These are phyloP conservation scores for Panorpa germanica DNA, from an alignment of 2,888 invertebrate genomes.

Conservation along the genomic window DNA sequence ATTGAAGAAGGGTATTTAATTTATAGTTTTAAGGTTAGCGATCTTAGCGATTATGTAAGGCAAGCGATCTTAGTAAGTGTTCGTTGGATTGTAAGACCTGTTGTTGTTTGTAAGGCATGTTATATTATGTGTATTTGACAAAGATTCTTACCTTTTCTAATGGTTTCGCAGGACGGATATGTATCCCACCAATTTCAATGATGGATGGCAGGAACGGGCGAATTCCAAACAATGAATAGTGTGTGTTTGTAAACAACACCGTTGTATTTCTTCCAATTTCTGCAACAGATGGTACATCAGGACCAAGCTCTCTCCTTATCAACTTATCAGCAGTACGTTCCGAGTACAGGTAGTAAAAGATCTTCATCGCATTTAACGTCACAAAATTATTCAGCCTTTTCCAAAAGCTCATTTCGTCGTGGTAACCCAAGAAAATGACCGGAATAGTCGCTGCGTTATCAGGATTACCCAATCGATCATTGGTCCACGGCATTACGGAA, in stretches of 20 bases:
- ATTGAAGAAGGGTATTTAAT: no score
- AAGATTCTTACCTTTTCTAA: conserved; percentile 17
- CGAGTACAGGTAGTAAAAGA: conserved; percentile 18
- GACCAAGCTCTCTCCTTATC: no score
- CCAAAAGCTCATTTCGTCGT: conserved; percentile 24
- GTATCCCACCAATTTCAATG: conserved; percentile 33
- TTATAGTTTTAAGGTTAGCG: no score
- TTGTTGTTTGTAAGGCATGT: no score
- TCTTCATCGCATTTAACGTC: conserved; percentile 16
- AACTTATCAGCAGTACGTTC: no score
- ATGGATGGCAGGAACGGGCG: conserved; percentile 26
- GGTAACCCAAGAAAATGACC: conserved; percentile 27
- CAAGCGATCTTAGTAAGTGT: no score
- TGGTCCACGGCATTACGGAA: conserved; percentile 39
- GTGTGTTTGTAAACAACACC: conserved; percentile 29
- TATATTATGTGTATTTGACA: no score
- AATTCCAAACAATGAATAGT: conserved; percentile 29
- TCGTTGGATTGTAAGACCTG: no score
- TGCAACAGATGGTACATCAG: no score
- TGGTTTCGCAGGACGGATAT: conserved; percentile 22
- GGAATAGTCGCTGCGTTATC: conserved; percentile 37
- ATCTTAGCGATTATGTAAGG: no score
- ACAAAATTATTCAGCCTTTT: conserved; percentile 27
- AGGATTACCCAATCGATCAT: conserved; percentile 33
- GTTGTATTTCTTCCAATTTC: conserved; percentile 15